Conservation (phyloP, 2,113 vertebrate genomes). For the Prunella fulvescens region DNA sequence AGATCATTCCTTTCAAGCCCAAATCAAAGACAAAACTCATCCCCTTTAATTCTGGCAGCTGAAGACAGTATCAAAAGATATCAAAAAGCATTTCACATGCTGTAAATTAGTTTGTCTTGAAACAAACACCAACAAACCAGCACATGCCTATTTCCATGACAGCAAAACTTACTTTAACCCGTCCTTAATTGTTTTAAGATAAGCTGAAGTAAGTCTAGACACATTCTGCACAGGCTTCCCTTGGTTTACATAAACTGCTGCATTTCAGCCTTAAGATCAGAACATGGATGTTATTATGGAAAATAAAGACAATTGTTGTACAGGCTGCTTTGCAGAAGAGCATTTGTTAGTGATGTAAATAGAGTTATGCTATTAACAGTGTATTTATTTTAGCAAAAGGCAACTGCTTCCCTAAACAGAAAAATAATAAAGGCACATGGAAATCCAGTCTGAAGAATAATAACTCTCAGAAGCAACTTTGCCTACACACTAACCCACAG, state of each 20-base stretch:
- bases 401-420: neutral
- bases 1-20: neutral
- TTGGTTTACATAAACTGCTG: neutral
- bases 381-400: neutral
- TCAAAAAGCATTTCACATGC: neutral
- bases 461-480: neutral
- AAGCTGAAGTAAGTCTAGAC: neutral
- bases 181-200: neutral
- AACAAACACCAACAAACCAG: neutral
- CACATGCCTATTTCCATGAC: neutral
- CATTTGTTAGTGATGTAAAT: neutral
- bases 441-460: neutral
- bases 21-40: neutral
- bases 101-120: neutral
- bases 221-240: neutral
- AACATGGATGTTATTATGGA: fast-evolving
- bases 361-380: neutral
- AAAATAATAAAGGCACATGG: neutral
- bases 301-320: neutral
- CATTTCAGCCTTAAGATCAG: neutral
- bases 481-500: neutral
- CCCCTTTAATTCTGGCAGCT: neutral
- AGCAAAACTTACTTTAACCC: neutral
- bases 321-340: neutral
- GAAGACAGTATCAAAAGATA: neutral